Evolutionary conservation across 2,113 vertebrate species (phyloP).

Genomic region (Bubo bubo): DNA sequence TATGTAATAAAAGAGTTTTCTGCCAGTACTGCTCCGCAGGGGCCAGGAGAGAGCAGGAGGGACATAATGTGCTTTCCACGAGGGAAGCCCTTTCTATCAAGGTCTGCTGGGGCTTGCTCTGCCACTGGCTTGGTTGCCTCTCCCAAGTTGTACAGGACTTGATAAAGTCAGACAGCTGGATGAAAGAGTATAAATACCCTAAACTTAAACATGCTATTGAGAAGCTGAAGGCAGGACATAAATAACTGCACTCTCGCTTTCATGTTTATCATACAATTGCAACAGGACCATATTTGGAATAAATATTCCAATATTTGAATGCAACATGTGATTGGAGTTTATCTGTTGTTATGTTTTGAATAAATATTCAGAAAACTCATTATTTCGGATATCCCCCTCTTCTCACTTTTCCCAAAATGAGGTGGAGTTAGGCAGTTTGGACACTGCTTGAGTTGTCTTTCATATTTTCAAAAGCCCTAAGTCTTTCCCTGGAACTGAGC

Average conservation of each 20-base stretch:
- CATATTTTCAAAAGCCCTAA: conserved; percentile 20
- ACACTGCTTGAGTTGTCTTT: not conserved
- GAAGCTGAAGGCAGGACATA: conserved; percentile 72
- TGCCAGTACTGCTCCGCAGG: not conserved
- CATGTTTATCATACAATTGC: conserved; percentile 72
- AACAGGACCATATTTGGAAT: conserved; percentile 75
- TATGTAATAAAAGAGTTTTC: not conserved
- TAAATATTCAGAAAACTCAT: conserved; percentile 46
- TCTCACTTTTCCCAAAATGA: conserved; percentile 51
- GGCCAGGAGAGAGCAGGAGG: conserved; percentile 27
- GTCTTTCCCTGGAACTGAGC: not conserved
- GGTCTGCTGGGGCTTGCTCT: conserved; percentile 31
- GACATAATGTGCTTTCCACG: conserved; percentile 20
- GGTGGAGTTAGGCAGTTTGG: not conserved
- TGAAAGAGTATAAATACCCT: conserved; percentile 64
- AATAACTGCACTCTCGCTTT: conserved; percentile 70
- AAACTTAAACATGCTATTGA: conserved; percentile 68
- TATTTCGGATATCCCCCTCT: conserved; percentile 42
- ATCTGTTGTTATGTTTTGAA: conserved; percentile 69
- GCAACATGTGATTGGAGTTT: conserved; percentile 66
- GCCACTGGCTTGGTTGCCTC: conserved; percentile 34
- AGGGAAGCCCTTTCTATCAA: conserved; percentile 23
- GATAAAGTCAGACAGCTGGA: conserved; percentile 70
- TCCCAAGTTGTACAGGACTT: conserved; percentile 43
- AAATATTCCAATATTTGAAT: conserved; percentile 71